Evolutionary conservation across 2,113 vertebrate species (phyloP), one percentile per base, ranked within the genome.

Genomic region (Ammodytes marinus): DNA sequence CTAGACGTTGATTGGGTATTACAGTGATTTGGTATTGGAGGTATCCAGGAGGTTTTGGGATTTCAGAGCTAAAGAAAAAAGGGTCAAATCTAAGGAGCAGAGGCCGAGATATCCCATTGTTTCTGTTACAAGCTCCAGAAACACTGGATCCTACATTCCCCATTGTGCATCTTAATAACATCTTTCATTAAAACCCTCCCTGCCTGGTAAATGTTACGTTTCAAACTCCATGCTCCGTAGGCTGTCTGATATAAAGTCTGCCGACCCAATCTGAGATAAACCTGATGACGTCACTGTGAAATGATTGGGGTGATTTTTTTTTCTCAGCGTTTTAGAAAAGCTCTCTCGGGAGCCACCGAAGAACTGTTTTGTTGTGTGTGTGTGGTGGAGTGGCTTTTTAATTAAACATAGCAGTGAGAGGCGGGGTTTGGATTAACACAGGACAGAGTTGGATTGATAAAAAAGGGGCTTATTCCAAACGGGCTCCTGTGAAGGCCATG

Each of bases 401-500:
- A 60, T 71, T 54, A 64, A 71, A 55, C 4, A 12, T 42, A 77
- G 77, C 60, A n/a, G 65, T 58, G 63, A 69, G 47, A 59, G 40
- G 65, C 6, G 0, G 59, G n/a, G 7, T 73, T 45, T n/a, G 13
- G 37, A 65, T 53, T 68, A 66, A 85, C 46, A 49, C 35, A 43
- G 47, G 72, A 71, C 60, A 79, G 27, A 61, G 78, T 59, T 60
- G 42, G 61, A 75, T 4, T 66, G 55, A 85, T 59, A 59, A 64
- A 79, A 69, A 67, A 67, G 9, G 17, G 43, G 53, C 35, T 64
- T 66, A 50, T 55, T 80, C 74, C 74, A 63, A 27, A n/a, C 17
- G 15, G 63, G 49, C 81, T 84, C 74, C 85, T 65, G 84, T 73
- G 69, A 82, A 86, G 86, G 74, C 76, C 85, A 80, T 91, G 88